Conservation (phyloP, 2,797 vertebrate genomes). For the Leptodactylus fallax region DNA sequence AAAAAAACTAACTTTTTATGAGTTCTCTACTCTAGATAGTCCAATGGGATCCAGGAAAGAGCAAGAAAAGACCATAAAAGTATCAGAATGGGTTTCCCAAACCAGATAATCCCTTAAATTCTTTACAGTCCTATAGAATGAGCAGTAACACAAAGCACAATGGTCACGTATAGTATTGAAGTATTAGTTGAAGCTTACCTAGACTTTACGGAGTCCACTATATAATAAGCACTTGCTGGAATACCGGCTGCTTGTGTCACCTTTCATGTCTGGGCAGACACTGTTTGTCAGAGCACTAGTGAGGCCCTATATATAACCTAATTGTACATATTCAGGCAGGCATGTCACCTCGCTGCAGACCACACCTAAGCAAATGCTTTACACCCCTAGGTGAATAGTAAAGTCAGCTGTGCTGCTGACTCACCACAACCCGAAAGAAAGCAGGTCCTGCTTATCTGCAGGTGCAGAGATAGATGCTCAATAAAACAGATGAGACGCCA, state of each 20-base stretch:
- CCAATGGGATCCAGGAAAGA: no score
- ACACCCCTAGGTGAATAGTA: conserved; percentile 25
- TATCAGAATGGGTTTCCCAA: background rate
- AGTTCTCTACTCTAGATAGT: background rate
- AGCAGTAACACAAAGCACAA: background rate
- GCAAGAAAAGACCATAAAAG: no score
- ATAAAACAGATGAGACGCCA: conserved; percentile 33
- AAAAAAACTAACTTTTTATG: no score
- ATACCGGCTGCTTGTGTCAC: background rate
- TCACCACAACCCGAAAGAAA: conserved; percentile 32
- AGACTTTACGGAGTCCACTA: no score
- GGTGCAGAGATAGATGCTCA: fast-evolving
- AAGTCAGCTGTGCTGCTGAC: conserved; percentile 56
- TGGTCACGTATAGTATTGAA: background rate
- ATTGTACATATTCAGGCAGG: conserved; percentile 41
- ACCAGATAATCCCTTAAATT: background rate
- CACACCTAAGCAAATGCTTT: conserved; percentile 48
- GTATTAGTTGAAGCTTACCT: conserved; percentile 16
- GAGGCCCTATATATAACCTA: conserved; percentile 46
- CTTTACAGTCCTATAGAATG: background rate
- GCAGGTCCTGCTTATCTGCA: background rate
- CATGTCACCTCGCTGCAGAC: conserved; percentile 30
- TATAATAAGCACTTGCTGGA: background rate
- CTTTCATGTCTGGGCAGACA: conserved; percentile 17
- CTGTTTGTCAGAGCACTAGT: background rate